Conservation (phyloP, 2,113 vertebrate species). For the Dipodomys merriami region DNA sequence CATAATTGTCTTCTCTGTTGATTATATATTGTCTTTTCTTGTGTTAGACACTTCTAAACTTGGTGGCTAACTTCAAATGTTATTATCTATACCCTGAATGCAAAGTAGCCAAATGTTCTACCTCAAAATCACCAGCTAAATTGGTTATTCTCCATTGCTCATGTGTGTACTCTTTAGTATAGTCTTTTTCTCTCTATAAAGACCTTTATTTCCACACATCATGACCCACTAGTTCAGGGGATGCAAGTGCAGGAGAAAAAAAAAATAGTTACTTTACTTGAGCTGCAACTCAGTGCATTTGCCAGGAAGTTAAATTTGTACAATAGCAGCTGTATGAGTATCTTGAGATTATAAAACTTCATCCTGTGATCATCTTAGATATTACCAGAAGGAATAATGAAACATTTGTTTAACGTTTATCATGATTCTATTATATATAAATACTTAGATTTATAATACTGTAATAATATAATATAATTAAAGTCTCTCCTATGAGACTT, state of each 20-base stretch:
- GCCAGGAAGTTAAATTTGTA: constrained; percentile 47
- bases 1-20: constrained; percentile 41
- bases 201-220: constrained; percentile 33
- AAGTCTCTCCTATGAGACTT: too few relatives aligned
- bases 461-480: too few relatives aligned
- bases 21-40: constrained; percentile 57
- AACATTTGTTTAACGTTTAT: not conserved
- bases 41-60: constrained; percentile 15
- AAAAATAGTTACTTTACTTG: not conserved
- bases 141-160: constrained; percentile 10
- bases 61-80: constrained; percentile 42
- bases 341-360: not conserved
- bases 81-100: constrained; percentile 34
- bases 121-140: constrained; percentile 33
- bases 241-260: not conserved
- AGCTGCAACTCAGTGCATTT: not conserved
- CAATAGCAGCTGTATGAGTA: not conserved
- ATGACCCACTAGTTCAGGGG: not conserved
- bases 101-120: constrained; percentile 3
- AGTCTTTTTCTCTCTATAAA: not conserved
- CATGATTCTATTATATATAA: not conserved
- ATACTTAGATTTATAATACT: not conserved
- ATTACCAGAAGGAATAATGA: not conserved
- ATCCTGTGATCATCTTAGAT: not conserved
- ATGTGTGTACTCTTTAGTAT: not conserved